Base-by-base conservation (phyloP, 2,888 invertebrate genomes). In the Emesis russula region DNA sequence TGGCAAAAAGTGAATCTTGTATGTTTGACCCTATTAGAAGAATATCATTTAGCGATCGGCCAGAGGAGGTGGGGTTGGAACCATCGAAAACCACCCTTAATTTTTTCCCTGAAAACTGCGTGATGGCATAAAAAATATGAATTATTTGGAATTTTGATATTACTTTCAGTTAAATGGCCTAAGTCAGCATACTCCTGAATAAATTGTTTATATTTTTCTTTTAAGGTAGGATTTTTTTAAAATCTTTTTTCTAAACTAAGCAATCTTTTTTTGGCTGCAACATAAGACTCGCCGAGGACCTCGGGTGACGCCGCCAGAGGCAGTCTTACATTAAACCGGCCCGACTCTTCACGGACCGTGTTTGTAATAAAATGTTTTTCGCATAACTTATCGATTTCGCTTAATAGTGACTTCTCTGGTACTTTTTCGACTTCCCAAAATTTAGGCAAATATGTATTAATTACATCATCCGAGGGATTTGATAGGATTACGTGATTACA, bases 61-160 rank as follows among this genome's bases (percentile, higher is more conserved):
- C 96, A 0, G 92, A 89, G 0, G 88, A 70, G 2, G 96, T 81
- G 38, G 86, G 89, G 3, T 92, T 90, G 0, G 96, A 96, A 0
- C 94, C 96, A 58, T 96, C 95, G 86, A 96, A 96, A 0, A 96
- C 96, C 0, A 96, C 96, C 6, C 96, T 77, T 0, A 96, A 33
- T 44, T 95, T 87, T 81, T 11, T 94, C 81, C 25, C 95, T 95
- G 0, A 96, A 76, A 0, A 97, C 96, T 0, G 95, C 94, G 80
- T 96, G 97, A 91, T 97, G 97, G 48, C 96, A 96, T 31, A 97
- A 82, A 91, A 94, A 96, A 87, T 95, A 96, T 0, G 48, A 81
- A 11, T 83, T 82, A 58, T n/a, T 38, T 18, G 70, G 81, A 77
- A 25, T 83, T 18, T 9, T 13, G 7, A 11, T 75, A 63, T 58